Evolutionary conservation across 2,888 invertebrate genomes (phyloP), one percentile per base, ranked within the genome.

Genomic region (Urechis unicinctus): DNA sequence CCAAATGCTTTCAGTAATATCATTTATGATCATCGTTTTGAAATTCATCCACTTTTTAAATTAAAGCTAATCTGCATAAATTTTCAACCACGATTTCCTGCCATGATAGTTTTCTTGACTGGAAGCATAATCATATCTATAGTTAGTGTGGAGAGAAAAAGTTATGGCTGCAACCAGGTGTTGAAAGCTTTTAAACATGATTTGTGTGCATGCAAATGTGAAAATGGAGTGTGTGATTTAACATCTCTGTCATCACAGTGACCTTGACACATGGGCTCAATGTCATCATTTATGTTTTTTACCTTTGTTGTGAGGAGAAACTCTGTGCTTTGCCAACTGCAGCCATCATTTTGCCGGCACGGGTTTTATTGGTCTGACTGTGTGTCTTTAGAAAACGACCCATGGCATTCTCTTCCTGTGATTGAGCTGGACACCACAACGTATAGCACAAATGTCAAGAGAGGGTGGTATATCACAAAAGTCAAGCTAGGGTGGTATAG

Each of bases 341-440:
- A 46, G 85, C 85, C 86, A 92, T 89, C 80, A 89, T 86, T 77
- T 88, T 86, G 0, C 89, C 89, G 2, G 93, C 92, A 57, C 86
- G 82, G 30, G 91, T 89, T 74, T 87, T 86, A 71, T 89, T 88
- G 62, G 85, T 85, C 77, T 93, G 92, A 2, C 95, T 92, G 62
- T 91, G 86, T 76, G 93, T 91, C 74, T 94, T 93, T 58, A 98
- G 81, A 78, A 97, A 96, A 66, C 93, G 84, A 1, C 97, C 94
- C 79, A 96, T 85, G 2, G 89, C 84, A 79, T 93, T 94, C 79
- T 96, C 96, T 78, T 96, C 96, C 78, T 95, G 93, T 5, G 96
- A 91, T 67, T 97, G 83, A 71, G 88, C 85, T 85, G 62, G n/a
- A 70, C 62, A 53, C 52, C 45, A 26, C 17, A n/a, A n/a, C n/a